phyloP scores from a whole-genome alignment of 2,797 vertebrate genomes.

The Carduelis carduelis region DNA sequence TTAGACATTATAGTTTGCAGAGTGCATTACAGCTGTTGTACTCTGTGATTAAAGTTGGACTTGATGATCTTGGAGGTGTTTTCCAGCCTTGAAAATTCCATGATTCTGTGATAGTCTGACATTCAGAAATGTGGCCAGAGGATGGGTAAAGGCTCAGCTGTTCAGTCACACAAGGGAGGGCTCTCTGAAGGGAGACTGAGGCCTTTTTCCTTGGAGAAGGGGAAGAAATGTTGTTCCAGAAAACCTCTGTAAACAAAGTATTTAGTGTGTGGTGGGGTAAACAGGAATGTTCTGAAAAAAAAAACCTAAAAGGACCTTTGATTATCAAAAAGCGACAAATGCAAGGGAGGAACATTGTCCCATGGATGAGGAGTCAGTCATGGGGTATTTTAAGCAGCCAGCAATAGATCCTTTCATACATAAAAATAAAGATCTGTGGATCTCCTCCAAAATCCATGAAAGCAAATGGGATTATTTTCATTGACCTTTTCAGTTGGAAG shows the following conservation, averaged over 20 bases:
- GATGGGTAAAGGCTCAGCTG: background rate
- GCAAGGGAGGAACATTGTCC: background rate
- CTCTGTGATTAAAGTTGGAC: background rate
- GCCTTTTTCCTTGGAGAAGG: background rate
- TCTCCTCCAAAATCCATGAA: background rate
- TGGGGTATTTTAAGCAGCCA: background rate
- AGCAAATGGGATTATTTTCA: constrained; percentile 14
- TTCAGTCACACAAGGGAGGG: background rate
- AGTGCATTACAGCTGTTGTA: background rate
- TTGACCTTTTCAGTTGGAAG: constrained; percentile 13
- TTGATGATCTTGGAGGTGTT: background rate
- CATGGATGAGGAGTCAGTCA: background rate
- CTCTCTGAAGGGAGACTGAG: background rate
- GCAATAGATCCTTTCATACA: constrained; percentile 32
- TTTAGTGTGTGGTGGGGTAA: background rate
- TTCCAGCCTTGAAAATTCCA: background rate
- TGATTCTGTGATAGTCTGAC: background rate
- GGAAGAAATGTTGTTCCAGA: background rate
- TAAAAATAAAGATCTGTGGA: constrained; percentile 48
- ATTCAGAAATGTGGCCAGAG: background rate
- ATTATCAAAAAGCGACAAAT: background rate
- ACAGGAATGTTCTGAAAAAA: background rate
- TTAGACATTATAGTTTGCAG: background rate
- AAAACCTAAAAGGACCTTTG: background rate
- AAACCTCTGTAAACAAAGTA: background rate